Conservation (phyloP, 2,113 vertebrate genomes). For the Eptesicus fuscus region DNA sequence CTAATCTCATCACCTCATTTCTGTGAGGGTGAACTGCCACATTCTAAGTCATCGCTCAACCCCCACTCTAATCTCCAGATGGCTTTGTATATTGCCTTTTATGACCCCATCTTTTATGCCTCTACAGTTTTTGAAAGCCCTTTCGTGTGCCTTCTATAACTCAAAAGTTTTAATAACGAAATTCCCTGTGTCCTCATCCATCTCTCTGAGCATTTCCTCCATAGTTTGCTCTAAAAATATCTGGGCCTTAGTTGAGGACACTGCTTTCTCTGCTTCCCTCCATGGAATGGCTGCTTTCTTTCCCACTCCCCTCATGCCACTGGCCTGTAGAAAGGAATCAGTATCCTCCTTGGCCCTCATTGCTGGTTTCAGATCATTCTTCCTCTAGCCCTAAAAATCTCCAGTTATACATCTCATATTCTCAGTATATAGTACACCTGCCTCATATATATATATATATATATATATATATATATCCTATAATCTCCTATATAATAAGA, state of each 20-base stretch:
- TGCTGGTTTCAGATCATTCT: neutral
- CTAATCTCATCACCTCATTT: neutral
- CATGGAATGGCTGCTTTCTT: neutral
- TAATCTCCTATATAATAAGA: no score
- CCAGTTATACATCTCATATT: neutral
- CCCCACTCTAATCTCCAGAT: neutral
- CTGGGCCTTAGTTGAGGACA: neutral
- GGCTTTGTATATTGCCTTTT: neutral
- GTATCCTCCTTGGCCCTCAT: no score
- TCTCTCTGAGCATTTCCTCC: neutral
- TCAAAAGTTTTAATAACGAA: neutral
- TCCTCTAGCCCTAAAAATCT: neutral
- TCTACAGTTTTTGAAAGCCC: neutral
- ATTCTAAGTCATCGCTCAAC: neutral
- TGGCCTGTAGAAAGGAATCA: neutral
- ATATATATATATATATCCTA: no score
- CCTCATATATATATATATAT: no score
- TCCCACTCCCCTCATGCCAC: neutral
- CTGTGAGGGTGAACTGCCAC: neutral
- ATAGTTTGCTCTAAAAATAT: neutral
- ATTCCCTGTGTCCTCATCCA: neutral
- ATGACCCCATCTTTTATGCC: neutral
- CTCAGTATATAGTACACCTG: no score
- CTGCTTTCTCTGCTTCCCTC: neutral
- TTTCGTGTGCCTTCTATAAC: neutral